These are phyloP conservation scores for Catharus ustulatus DNA, from an alignment of 2,797 vertebrate species.

Conservation along the genomic window DNA sequence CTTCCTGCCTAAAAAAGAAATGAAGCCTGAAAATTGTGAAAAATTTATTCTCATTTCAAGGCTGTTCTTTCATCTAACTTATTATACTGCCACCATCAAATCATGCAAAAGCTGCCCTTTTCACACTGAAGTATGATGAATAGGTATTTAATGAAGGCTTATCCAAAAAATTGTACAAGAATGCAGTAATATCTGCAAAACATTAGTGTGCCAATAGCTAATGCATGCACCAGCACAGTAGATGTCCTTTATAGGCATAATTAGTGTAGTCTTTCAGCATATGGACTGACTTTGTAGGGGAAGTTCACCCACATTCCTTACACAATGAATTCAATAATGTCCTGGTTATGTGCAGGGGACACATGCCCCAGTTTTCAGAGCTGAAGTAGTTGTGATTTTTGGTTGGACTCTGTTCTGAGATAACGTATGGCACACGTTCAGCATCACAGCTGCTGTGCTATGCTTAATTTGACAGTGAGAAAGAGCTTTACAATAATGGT, in stretches of 20 bases:
- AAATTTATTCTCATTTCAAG: neutral
- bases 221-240: neutral
- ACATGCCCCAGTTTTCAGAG: neutral
- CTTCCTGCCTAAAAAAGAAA: slow-evolving; percentile 3
- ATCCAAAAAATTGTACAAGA: neutral
- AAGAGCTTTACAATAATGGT: neutral
- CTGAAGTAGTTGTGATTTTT: neutral
- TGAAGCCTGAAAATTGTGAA: slow-evolving; percentile 22
- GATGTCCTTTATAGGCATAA: neutral
- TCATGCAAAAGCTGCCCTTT: slow-evolving; percentile 11
- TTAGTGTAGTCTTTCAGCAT: neutral
- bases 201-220: neutral
- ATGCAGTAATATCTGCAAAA: neutral
- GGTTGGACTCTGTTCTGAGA: neutral
- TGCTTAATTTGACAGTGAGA: neutral
- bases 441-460: neutral
- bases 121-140: neutral
- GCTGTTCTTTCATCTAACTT: slow-evolving; percentile 18
- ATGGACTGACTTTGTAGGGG: neutral
- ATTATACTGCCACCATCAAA: neutral
- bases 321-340: fast-evolving
- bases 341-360: neutral
- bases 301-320: neutral
- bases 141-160: slow-evolving; percentile 1
- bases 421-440: fast-evolving